Evolutionary conservation across 2,797 vertebrate genomes (phyloP).

Genomic region (Allobates femoralis): DNA sequence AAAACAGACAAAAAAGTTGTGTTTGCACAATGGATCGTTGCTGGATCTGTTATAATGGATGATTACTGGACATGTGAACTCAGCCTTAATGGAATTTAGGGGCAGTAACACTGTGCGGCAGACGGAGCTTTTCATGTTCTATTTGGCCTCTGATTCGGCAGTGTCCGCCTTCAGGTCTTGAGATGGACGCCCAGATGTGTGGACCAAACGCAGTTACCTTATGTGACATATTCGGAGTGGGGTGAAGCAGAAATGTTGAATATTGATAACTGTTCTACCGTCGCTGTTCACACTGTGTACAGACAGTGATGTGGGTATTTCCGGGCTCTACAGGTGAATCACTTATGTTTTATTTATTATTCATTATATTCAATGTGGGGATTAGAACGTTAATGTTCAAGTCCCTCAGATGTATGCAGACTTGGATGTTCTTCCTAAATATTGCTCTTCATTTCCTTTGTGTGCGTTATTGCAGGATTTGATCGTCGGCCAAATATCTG

Average conservation of each 20-base stretch:
- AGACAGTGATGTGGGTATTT: neutral
- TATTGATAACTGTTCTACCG: neutral
- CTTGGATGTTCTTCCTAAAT: neutral
- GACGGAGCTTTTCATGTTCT: too few relatives aligned
- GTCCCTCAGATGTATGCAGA: neutral
- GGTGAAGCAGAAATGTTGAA: neutral
- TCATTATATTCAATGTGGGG: neutral
- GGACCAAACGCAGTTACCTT: too few relatives aligned
- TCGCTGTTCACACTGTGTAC: neutral
- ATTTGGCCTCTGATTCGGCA: too few relatives aligned
- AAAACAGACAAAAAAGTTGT: too few relatives aligned
- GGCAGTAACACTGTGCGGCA: too few relatives aligned
- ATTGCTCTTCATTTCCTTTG: neutral
- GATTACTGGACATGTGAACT: too few relatives aligned
- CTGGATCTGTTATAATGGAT: too few relatives aligned
- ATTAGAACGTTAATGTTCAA: neutral
- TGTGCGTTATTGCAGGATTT: neutral
- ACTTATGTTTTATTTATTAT: constrained; percentile 4
- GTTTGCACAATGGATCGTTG: too few relatives aligned
- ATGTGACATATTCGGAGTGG: too few relatives aligned
- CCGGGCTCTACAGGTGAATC: neutral
- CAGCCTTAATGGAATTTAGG: too few relatives aligned
- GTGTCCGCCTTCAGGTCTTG: too few relatives aligned
- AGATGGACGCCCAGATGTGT: too few relatives aligned
- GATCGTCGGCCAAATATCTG: neutral